Evolutionary conservation across 2,797 vertebrate genomes (phyloP).

Genomic region (Sebastes minor): DNA sequence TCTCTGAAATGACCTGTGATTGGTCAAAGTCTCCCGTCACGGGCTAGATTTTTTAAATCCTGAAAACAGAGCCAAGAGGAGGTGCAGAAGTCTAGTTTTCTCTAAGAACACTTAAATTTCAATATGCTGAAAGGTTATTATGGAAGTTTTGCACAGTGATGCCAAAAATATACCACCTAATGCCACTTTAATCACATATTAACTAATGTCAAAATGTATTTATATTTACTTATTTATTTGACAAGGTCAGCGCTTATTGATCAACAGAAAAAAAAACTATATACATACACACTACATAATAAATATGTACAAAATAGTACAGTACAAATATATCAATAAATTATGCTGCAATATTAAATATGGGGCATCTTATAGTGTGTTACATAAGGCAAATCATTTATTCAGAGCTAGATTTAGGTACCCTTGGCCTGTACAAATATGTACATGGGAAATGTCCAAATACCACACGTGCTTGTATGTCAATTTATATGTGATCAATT

Average conservation of each 20-base stretch:
- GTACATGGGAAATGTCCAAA: not conserved
- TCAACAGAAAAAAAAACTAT: not conserved
- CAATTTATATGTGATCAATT: not conserved
- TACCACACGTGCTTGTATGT: not conserved
- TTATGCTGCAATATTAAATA: not conserved
- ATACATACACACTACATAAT: not conserved
- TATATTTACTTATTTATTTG: not conserved
- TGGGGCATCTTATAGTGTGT: not conserved
- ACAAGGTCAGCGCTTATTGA: too few relatives aligned
- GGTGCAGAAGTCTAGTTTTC: too few relatives aligned
- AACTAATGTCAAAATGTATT: not conserved
- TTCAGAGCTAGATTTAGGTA: not conserved
- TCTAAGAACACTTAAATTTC: too few relatives aligned
- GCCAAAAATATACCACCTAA: too few relatives aligned
- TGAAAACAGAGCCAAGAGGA: too few relatives aligned
- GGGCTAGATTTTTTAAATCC: too few relatives aligned
- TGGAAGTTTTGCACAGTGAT: too few relatives aligned
- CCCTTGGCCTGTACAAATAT: not conserved
- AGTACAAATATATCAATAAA: not conserved
- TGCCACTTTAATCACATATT: not conserved
- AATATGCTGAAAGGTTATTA: too few relatives aligned
- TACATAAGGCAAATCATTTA: not conserved
- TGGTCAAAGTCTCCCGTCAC: too few relatives aligned
- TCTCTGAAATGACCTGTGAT: too few relatives aligned
- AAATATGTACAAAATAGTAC: not conserved